Conservation (phyloP, 1,140 invertebrate genomes). For the Ostrea denselamellosa region DNA sequence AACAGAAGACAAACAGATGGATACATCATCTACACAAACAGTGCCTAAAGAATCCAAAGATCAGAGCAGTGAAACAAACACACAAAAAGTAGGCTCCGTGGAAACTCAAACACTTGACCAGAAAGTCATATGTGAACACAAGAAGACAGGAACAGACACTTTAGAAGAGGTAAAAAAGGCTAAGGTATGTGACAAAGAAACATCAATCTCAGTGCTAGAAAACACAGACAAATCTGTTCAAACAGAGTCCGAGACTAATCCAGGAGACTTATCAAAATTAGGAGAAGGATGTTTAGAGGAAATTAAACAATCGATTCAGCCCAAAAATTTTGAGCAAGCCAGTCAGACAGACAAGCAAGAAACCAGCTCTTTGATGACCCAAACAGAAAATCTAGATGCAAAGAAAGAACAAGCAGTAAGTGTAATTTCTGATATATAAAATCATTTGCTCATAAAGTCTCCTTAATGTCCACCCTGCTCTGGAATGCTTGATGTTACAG, state of each 20-base stretch:
- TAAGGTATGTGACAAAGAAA: not conserved
- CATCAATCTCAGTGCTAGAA: not conserved
- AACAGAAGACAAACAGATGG: not conserved
- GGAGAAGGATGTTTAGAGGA: not conserved
- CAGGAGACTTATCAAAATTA: not conserved
- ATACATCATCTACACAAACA: not conserved
- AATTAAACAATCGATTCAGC: not conserved
- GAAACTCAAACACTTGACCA: not conserved
- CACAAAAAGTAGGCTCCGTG: not conserved
- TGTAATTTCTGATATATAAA: not conserved
- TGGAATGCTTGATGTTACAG: too few relatives aligned
- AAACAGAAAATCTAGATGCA: not conserved
- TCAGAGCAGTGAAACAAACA: not conserved
- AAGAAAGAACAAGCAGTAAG: slow-evolving; percentile 1
- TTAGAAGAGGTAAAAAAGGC: not conserved
- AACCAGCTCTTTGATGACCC: not conserved
- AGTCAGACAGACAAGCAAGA: not conserved
- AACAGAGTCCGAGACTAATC: not conserved
- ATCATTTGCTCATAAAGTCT: not conserved
- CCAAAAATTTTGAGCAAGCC: not conserved
- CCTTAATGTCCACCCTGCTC: not conserved
- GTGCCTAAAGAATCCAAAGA: not conserved
- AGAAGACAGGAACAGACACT: not conserved
- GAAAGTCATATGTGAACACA: not conserved
- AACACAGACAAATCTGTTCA: not conserved